These are phyloP conservation scores for Nymphalis urticae DNA, from an alignment of 2,888 invertebrate genomes.

Conservation along the genomic window DNA sequence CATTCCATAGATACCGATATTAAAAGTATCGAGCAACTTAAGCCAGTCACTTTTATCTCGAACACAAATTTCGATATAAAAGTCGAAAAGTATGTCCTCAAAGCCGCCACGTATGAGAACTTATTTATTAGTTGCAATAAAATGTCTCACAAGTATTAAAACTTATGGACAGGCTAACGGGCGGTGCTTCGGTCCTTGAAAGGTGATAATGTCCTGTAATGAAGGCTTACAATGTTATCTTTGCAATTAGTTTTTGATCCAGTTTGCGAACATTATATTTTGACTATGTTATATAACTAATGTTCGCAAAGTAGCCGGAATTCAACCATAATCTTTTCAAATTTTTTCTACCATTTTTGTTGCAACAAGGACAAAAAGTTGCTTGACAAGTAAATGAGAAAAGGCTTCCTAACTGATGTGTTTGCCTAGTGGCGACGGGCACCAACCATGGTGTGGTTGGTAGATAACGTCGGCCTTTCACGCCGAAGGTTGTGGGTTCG, in stretches of 20 bases:
- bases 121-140: conserved; percentile 15
- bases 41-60: not conserved
- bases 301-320: no score
- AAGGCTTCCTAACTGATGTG: no score
- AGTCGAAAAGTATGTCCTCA: not conserved
- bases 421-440: no score
- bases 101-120: conserved; percentile 18
- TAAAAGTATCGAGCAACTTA: not conserved
- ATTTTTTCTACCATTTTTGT: no score
- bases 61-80: not conserved
- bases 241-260: conserved; percentile 25
- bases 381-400: no score
- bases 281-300: not conserved
- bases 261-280: conserved; percentile 17
- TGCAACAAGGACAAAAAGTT: no score
- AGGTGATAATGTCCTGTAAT: conserved; percentile 36
- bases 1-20: no score
- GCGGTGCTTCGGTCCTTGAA: conserved; percentile 22
- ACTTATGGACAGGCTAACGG: conserved; percentile 31
- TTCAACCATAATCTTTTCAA: no score
- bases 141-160: conserved; percentile 29
- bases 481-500: no score
- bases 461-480: no score
- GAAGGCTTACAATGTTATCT: conserved; percentile 30
- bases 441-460: no score